Evolutionary conservation across 1,140 invertebrate species (phyloP), one percentile per base, ranked within the genome.

Genomic region (Chironomus tepperi): DNA sequence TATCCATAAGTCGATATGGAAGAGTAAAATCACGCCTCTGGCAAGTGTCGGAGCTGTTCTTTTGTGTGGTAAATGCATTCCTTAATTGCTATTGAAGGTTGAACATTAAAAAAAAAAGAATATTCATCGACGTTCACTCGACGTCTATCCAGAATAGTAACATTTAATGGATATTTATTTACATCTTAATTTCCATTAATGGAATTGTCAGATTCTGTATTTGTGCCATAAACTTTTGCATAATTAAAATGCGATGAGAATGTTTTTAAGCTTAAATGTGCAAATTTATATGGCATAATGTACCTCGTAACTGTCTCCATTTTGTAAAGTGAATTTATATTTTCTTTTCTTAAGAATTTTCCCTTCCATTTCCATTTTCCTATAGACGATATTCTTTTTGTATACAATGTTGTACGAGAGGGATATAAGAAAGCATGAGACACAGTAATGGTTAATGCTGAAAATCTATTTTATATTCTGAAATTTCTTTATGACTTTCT

Each of bases 381-480:
- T 21, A 21, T 19, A 19, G 18, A 70, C n/a, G 18, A 19, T 18
- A 8, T 70, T 70, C 18, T 70, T 16, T 70, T 18, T 70, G 65
- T 19, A 57, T 57, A n/a, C 5, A 57, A 12, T 5, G 12, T 70
- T 70, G 65, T 18, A 70, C 16, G n/a, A 19, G 18, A 16, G 65
- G 65, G 16, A 21, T 34, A 34, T 2, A 3, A 57, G 10, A 57
- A 57, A 57, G 12, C 12, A 5, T n/a, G 15, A 57, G 47, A 57
- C 47, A 57, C n/a, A n/a, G 47, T 57, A 57, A 57, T 57, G 47
- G 47, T 57, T 70, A 21, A 70, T 70, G 65, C 18, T 70, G 65
- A 70, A 70, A 70, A 70, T 70, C 65, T 70, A 70, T 70, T 70
- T 70, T 70, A 70, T 70, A 70, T 70, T 70, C 65, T 70, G 65